Evolutionary conservation across 2,113 vertebrate species (phyloP), one percentile per base, ranked within the genome.

Genomic region (Catharus bicknelli): DNA sequence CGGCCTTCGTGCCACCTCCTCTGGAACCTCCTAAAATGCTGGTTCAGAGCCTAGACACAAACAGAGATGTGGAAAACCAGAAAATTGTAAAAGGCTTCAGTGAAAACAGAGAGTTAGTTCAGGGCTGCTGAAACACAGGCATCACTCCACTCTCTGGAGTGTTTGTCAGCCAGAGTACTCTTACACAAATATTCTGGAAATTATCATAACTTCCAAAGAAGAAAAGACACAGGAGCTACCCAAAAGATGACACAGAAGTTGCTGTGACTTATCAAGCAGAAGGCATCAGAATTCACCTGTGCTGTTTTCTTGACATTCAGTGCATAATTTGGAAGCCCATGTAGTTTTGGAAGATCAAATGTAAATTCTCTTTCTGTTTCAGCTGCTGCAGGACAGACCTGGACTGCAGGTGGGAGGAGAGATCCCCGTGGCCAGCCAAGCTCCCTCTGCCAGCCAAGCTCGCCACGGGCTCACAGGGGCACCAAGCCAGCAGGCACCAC

Each of bases 401-500:
- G 16, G 17, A 0, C 25, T 30, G 50, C 66, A 11, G 25, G 25
- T 0, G 0, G 54, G 22, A 72, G 45, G 13, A 61, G 61, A 69
- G 45, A 29, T 23, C 3, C 1, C 26, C 18, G 3, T 1, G 4
- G 32, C 59, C 21, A 2, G 18, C 34, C 10, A 0, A 25, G 53
- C 63, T 79, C 59, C 51, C 36, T 11, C 16, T 20, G n/a, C 77
- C 53, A 27, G 43, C 34, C 3, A 3, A 26, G 50, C 62, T 61
- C 22, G 21, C 21, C 3, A 0, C 3, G 1, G n/a, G 45, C 7
- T 36, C 61, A 2, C 1, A 0, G 5, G 34, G 42, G 50, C 51
- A 26, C 16, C 0, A 0, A 34, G 34, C 18, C 26, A 8, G 3
- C 3, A 8, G 64, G 40, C 36, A 4, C 1, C 16, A 1, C 23